Conservation (phyloP, 2,797 vertebrate species). For the Salarias fasciatus region DNA sequence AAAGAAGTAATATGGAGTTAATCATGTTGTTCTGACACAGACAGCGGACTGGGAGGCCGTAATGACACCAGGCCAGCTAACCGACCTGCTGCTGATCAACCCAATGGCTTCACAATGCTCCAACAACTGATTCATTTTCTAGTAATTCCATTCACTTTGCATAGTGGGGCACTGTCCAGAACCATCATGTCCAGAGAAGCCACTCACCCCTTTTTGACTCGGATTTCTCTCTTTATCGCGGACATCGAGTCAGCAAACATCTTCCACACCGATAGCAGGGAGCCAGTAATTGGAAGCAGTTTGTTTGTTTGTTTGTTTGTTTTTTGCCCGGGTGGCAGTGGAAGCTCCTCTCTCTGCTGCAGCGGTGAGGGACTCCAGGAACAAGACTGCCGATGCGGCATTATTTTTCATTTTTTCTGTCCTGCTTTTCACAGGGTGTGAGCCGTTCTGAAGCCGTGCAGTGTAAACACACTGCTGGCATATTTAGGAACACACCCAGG, state of each 20-base stretch:
- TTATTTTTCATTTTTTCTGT: slow-evolving; percentile 51
- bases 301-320: slow-evolving; percentile 7
- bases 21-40: no score
- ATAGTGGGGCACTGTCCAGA: no score
- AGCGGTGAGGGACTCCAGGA: slow-evolving; percentile 43
- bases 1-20: no score
- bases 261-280: slow-evolving; percentile 48
- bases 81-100: no score
- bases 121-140: no score
- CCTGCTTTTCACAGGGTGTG: slow-evolving; percentile 47
- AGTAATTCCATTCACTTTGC: no score
- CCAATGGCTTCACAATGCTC: no score
- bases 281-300: slow-evolving; percentile 53
- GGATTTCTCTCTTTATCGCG: slow-evolving; percentile 20
- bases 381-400: slow-evolving; percentile 58
- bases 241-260: slow-evolving; percentile 42
- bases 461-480: slow-evolving; percentile 49
- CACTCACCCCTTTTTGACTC: slow-evolving; percentile 17
- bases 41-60: no score
- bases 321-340: slow-evolving; percentile 36
- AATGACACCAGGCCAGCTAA: no score
- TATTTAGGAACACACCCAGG: slow-evolving; percentile 43
- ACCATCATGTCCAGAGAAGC: slow-evolving; percentile 6
- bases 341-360: slow-evolving; percentile 39
- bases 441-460: slow-evolving; percentile 60